Evolutionary conservation across 2,888 invertebrate species (phyloP).

Genomic region (Rotaria sp.): DNA sequence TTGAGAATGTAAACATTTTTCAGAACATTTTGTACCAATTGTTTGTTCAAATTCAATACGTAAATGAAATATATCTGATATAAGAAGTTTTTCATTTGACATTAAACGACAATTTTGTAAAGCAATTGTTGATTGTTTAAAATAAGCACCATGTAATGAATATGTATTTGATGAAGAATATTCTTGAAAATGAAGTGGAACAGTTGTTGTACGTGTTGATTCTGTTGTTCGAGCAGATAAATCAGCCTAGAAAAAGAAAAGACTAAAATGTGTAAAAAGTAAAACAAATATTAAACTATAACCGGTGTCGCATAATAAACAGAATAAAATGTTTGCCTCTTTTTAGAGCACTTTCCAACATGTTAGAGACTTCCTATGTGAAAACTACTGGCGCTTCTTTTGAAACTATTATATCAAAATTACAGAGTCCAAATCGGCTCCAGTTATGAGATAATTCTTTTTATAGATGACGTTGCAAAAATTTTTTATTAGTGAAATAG

Average conservation of each 20-base stretch:
- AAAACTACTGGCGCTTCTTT: too few relatives aligned
- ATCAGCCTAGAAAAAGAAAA: neutral
- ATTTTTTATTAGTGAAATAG: too few relatives aligned
- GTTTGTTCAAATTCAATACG: slow-evolving; percentile 5
- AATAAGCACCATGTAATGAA: neutral
- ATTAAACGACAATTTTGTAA: neutral
- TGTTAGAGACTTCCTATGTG: too few relatives aligned
- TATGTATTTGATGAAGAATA: neutral
- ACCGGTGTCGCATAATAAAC: too few relatives aligned
- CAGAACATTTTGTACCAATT: neutral
- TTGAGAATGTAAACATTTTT: neutral
- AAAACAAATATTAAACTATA: too few relatives aligned
- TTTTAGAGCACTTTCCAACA: too few relatives aligned
- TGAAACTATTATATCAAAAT: too few relatives aligned
- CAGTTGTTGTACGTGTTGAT: slow-evolving; percentile 9
- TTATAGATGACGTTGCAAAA: too few relatives aligned
- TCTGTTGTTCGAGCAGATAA: neutral
- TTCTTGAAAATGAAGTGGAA: neutral
- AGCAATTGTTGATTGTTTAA: neutral
- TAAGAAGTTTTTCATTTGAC: neutral
- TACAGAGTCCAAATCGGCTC: too few relatives aligned
- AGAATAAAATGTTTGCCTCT: too few relatives aligned
- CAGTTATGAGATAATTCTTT: too few relatives aligned
- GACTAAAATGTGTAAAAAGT: neutral
- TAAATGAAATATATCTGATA: neutral